Percentiles rank a stretch among this genome's conserved stretches.
These are phyloP conservation scores for Corythucha ciliata DNA, from an alignment of 2,888 invertebrate species.

Conservation along the genomic window DNA sequence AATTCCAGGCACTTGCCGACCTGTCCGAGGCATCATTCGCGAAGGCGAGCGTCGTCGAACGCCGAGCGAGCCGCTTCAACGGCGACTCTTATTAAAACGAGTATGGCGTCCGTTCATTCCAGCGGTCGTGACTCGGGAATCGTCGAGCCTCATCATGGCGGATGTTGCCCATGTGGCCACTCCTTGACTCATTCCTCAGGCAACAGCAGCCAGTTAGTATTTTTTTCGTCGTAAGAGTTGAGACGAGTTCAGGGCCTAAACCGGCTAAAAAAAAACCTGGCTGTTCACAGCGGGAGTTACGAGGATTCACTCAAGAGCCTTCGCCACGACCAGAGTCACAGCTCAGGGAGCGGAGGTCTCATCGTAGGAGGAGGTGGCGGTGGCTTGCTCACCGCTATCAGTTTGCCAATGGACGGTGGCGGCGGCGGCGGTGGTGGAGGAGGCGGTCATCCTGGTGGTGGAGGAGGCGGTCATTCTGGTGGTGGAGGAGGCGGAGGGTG, in stretches of 20 bases:
- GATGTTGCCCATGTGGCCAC: slow-evolving; percentile 55
- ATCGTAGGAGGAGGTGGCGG: slow-evolving; percentile 21
- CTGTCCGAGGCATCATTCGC: slow-evolving; percentile 30
- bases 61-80: slow-evolving; percentile 13
- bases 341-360: slow-evolving; percentile 28
- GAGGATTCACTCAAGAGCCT: slow-evolving; percentile 69
- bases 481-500: too few species aligned
- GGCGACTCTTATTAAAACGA: slow-evolving; percentile 51
- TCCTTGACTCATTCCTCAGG: slow-evolving; percentile 57
- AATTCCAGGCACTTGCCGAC: slow-evolving; percentile 30
- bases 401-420: too few species aligned
- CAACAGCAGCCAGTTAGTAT: slow-evolving; percentile 59
- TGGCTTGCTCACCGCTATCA: too few species aligned
- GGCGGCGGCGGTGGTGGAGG: too few species aligned
- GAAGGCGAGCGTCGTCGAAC: slow-evolving; percentile 16
- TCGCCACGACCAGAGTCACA: slow-evolving; percentile 41
- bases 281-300: slow-evolving; percentile 56
- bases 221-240: background rate
- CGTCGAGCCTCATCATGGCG: slow-evolving; percentile 40
- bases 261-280: background rate
- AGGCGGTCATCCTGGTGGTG: slow-evolving; percentile 14
- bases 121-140: slow-evolving; percentile 76
- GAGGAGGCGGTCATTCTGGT: background rate
- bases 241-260: too few species aligned
- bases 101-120: slow-evolving; percentile 70